Conservation (phyloP, 2,797 vertebrate genomes). For the Eulemur mongoz region DNA sequence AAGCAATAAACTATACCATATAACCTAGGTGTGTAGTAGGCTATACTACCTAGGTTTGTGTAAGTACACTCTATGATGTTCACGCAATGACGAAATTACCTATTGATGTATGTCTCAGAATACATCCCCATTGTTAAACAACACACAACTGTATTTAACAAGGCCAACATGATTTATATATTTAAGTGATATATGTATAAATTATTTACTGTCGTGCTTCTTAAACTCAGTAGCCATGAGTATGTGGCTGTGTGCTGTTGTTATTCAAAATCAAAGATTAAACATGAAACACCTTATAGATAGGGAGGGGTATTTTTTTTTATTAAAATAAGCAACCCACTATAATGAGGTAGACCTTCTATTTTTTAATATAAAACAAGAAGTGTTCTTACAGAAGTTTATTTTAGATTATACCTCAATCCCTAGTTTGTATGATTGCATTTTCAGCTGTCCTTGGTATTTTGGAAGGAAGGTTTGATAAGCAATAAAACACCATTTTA, state of each 20-base stretch:
- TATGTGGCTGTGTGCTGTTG: neutral
- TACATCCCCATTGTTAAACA: neutral
- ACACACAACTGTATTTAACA: neutral
- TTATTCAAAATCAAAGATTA: conserved; percentile 16
- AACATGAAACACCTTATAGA: neutral
- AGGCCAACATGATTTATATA: neutral
- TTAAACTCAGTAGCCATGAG: neutral
- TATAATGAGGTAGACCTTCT: neutral
- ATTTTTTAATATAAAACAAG: neutral
- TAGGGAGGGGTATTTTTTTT: neutral
- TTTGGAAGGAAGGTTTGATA: neutral
- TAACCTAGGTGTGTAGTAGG: neutral
- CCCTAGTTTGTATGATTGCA: neutral
- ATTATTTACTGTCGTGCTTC: neutral
- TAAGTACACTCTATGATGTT: neutral
- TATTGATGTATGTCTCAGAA: neutral
- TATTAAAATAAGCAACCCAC: neutral
- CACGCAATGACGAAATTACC: neutral
- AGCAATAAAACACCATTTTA: neutral
- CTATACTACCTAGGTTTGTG: neutral
- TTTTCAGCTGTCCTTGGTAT: neutral
- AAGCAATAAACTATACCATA: too few species aligned
- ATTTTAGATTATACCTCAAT: neutral
- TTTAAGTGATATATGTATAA: neutral
- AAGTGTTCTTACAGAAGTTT: neutral